phyloP scores from a whole-genome alignment of 1,140 invertebrate genomes.

The Hyles euphorbiae region DNA sequence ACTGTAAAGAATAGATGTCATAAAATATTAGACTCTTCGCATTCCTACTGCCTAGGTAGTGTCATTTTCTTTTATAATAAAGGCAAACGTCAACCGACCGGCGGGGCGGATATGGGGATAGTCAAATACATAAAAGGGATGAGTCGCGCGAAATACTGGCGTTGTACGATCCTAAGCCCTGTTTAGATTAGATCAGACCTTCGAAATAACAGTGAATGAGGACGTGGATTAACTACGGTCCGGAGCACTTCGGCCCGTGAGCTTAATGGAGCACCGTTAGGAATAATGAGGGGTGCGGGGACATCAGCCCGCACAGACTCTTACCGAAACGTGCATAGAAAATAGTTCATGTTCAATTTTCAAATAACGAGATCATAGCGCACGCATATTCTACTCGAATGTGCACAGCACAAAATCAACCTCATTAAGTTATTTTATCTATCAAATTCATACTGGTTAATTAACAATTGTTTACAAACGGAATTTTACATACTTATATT shows the following conservation, averaged over 20 bases:
- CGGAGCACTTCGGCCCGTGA: constrained; percentile 68
- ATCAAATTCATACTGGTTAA: too few species aligned
- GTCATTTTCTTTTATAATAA: constrained; percentile 68
- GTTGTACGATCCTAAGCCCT: constrained; percentile 70
- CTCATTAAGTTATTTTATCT: too few species aligned
- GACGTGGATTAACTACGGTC: constrained; percentile 75
- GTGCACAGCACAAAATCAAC: too few species aligned
- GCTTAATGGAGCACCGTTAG: constrained; percentile 69
- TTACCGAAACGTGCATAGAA: background rate
- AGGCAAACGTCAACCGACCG: constrained; percentile 57
- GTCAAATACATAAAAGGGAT: constrained; percentile 72
- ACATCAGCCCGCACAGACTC: constrained; percentile 5
- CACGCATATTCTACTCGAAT: too few species aligned
- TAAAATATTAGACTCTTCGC: too few species aligned
- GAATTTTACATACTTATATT: too few species aligned
- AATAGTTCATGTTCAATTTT: constrained; percentile 1
- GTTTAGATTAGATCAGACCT: constrained; percentile 75
- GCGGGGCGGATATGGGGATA: constrained; percentile 54
- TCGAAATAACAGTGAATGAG: constrained; percentile 76
- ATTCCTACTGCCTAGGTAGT: constrained; percentile 20
- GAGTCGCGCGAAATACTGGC: constrained; percentile 67
- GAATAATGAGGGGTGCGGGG: constrained; percentile 64
- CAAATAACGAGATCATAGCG: background rate
- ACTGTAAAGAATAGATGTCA: too few species aligned
- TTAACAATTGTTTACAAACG: too few species aligned